Conservation (phyloP, 2,113 vertebrate species). For the Psilopsiagon aymara region DNA sequence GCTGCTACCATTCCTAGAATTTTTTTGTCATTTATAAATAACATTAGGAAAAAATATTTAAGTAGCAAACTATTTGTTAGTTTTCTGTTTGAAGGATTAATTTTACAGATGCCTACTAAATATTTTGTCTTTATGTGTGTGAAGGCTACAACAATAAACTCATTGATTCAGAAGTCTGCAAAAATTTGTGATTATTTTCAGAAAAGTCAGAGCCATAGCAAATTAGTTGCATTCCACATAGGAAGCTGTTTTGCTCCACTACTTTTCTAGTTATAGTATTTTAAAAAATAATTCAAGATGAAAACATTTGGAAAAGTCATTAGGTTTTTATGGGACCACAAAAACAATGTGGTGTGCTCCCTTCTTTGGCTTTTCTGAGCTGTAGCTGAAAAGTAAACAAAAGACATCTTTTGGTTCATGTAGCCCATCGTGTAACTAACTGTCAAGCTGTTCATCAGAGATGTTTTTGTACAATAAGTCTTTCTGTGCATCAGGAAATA, state of each 20-base stretch:
- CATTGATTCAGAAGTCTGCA: neutral
- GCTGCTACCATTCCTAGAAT: neutral
- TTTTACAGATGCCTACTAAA: neutral
- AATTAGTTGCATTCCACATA: neutral
- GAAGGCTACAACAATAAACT: neutral
- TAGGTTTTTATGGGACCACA: neutral
- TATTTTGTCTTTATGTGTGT: neutral
- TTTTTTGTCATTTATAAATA: neutral
- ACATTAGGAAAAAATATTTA: neutral
- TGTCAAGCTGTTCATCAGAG: neutral
- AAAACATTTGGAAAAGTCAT: neutral
- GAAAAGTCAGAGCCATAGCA: neutral
- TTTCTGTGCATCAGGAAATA: conserved; percentile 24
- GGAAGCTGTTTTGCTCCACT: neutral
- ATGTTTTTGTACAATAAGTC: neutral
- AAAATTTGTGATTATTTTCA: neutral
- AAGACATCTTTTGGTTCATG: neutral
- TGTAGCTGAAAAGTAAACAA: neutral
- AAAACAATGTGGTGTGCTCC: neutral
- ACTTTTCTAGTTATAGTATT: neutral
- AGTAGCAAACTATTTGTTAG: neutral
- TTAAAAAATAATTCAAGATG: neutral
- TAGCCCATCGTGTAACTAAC: neutral
- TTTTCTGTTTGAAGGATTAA: neutral
- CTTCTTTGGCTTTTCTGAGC: neutral